Evolutionary conservation across 2,797 vertebrate genomes (phyloP).

Genomic region (Eupleurogrammus muticus): DNA sequence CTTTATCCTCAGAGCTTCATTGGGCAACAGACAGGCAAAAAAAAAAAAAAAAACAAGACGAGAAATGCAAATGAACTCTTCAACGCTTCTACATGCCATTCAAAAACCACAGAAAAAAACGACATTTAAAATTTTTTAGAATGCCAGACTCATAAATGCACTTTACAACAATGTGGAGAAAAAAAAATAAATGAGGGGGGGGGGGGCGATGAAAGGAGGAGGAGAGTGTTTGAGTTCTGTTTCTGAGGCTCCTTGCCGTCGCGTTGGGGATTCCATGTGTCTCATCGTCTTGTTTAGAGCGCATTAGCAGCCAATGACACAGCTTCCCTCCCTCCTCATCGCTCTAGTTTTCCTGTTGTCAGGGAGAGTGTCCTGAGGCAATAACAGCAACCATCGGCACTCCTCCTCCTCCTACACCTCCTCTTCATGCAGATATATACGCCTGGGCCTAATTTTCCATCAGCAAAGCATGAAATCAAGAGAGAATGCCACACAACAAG

Average conservation of each 20-base stretch:
- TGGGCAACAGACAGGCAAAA: conserved; percentile 78
- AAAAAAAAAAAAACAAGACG: conserved; percentile 64
- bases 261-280: conserved; percentile 88
- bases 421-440: conserved; percentile 92
- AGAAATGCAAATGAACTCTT: conserved; percentile 82
- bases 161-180: conserved; percentile 72
- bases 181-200: conserved; percentile 29
- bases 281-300: conserved; percentile 92
- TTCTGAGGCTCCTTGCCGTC: conserved; percentile 76
- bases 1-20: conserved; percentile 85
- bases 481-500: conserved; percentile 93
- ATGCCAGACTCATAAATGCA: conserved; percentile 77
- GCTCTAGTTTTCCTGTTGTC: conserved; percentile 97
- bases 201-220: conserved; percentile 42
- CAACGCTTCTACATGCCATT: conserved; percentile 70
- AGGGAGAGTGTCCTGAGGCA: conserved; percentile 96
- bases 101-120: conserved; percentile 66
- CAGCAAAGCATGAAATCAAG: conserved; percentile 98
- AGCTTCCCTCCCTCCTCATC: conserved; percentile 88
- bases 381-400: conserved; percentile 88
- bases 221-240: conserved; percentile 48
- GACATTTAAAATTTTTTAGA: conserved; percentile 75
- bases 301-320: conserved; percentile 96
- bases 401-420: conserved; percentile 85
- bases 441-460: conserved; percentile 97